Base-by-base conservation (phyloP, 2,113 vertebrate genomes). In the Saguinus midas region DNA sequence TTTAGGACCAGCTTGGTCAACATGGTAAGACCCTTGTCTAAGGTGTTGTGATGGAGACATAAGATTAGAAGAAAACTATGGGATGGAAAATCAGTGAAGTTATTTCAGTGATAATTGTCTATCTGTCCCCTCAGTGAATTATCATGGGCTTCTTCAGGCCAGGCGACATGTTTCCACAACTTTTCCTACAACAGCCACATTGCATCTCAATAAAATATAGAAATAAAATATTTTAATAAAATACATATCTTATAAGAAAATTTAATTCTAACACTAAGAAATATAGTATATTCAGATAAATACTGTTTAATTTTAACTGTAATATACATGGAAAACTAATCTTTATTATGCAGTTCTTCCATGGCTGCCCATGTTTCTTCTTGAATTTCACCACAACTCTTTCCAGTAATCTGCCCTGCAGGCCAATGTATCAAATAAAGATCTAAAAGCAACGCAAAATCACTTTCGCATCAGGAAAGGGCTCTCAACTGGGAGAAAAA, bases 401-500 rank as follows among this genome's bases (percentile, higher is more conserved):
- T 97, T 61, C 98, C 97, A 0, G 76, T 96, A 87, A 96, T 79
- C 12, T 94, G 89, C 45, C 98, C 94, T 96, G 97, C 98, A 55
- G 99, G 99, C 98, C 99, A 99, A 94, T 99, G 98, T 91, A 99
- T 98, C 96, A 99, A 98, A 97, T 98, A 99, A 96, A 99, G 97
- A 98, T 99, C 99, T 99, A 96, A 97, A 97, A 98, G 61, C 82
- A 94, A 96, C 90, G 84, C 7, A 96, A n/a, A 98, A 94, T 18
- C 32, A 95, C 58, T 86, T 90, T 96, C 97, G 45, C 9, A 78
- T 73, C 13, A 50, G 17, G 48, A 78, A 95, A 64, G 23, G 17
- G 43, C 21, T 86, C 45, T 87, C 43, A 57, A 70, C 23, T 61
- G 23, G 83, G 21, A 52, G 7, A 87, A 21, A 84, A 29, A 43